Percentiles rank a stretch among this genome's conserved stretches.
Evolutionary conservation across 2,888 invertebrate species (phyloP).

Genomic region (Drosophila ezoana): DNA sequence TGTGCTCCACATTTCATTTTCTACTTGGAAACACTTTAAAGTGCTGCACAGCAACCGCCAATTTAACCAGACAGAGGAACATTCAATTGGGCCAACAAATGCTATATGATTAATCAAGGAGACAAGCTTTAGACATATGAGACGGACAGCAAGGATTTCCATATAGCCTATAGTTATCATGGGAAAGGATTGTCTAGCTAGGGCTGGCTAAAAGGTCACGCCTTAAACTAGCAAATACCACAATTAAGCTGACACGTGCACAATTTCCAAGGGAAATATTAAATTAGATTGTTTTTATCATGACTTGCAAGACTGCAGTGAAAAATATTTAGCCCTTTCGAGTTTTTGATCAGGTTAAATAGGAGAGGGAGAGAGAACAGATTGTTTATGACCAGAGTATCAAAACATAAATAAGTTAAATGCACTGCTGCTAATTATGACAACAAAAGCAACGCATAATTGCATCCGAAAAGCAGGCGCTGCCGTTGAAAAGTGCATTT

Average conservation of each 20-base stretch:
- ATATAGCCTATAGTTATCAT: not conserved
- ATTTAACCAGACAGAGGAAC: conserved; percentile 18
- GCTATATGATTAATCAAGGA: conserved; percentile 46
- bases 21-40: conserved; percentile 57
- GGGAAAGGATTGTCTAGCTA: not conserved
- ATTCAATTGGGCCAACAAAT: conserved; percentile 17
- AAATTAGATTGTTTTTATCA: not conserved
- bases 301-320: not conserved
- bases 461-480: conserved; percentile 33
- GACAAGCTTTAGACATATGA: not conserved
- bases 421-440: conserved; percentile 12
- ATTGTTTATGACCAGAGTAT: not conserved
- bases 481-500: conserved; percentile 52
- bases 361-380: too few relatives aligned
- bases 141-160: not conserved
- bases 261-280: not conserved
- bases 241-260: not conserved
- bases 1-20: conserved; percentile 58
- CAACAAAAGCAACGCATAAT: conserved; percentile 35
- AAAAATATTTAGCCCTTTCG: not conserved
- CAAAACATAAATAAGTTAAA: conserved; percentile 22
- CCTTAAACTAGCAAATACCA: not conserved
- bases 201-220: not conserved
- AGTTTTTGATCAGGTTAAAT: too few relatives aligned
- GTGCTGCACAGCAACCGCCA: conserved; percentile 27